Evolutionary conservation across 2,888 invertebrate genomes (phyloP).

Genomic region (Eurytoma adleriae): DNA sequence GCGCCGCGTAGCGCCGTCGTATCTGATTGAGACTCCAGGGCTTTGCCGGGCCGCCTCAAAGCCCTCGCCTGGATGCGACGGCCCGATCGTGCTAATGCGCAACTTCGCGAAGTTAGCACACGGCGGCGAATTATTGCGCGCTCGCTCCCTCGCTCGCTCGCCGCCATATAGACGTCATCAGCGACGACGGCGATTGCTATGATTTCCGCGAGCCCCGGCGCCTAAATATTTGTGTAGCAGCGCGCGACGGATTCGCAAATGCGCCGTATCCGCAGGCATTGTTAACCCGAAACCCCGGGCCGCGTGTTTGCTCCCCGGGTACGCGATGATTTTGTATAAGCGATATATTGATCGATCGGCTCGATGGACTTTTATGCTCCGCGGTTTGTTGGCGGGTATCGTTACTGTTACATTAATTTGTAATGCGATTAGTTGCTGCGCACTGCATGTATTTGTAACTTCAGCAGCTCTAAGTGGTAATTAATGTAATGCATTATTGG

Average conservation of each 20-base stretch:
- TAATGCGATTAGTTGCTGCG: background rate
- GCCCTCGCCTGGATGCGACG: background rate
- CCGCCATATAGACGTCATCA: background rate
- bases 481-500: background rate
- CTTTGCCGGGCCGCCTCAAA: background rate
- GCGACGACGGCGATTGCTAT: constrained; percentile 2
- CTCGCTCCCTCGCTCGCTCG: too few species aligned
- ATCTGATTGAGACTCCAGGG: background rate
- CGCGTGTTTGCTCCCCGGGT: too few species aligned
- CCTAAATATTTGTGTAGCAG: constrained; percentile 25
- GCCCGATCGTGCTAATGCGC: constrained; percentile 9
- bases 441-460: background rate
- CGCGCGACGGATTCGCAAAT: background rate
- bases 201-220: constrained; percentile 35
- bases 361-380: too few species aligned
- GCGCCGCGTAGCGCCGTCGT: background rate
- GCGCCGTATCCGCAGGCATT: background rate
- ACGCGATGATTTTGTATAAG: too few species aligned
- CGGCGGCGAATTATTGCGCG: background rate
- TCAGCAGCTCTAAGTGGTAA: background rate
- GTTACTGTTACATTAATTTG: too few species aligned
- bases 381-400: too few species aligned
- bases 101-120: too few species aligned
- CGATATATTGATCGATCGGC: too few species aligned
- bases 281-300: background rate